These are phyloP conservation scores for Acanthosepion pharaonis DNA, from an alignment of 2,888 invertebrate genomes.

Conservation along the genomic window DNA sequence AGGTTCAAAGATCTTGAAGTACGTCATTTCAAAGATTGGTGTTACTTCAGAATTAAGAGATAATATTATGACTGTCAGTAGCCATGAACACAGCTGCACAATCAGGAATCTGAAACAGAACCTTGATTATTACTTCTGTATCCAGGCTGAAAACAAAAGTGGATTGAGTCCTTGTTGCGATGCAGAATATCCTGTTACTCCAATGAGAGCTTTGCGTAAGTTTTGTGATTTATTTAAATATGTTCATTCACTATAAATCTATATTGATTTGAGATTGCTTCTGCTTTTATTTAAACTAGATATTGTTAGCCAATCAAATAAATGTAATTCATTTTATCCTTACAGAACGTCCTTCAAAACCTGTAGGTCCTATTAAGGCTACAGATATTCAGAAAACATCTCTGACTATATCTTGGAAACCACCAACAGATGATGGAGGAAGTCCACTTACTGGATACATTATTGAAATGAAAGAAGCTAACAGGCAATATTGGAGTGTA, in stretches of 20 bases:
- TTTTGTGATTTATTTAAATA: background rate
- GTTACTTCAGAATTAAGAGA: conserved; percentile 62
- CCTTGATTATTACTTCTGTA: conserved; percentile 70
- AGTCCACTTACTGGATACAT: conserved; percentile 93
- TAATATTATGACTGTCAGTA: conserved; percentile 61
- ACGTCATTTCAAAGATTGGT: conserved; percentile 61
- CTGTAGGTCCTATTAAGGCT: conserved; percentile 67
- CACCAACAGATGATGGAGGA: conserved; percentile 84
- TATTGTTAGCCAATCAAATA: background rate
- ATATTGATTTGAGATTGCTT: background rate
- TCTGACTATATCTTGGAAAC: conserved; percentile 71
- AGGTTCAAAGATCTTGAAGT: conserved; percentile 68
- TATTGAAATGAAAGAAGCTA: conserved; percentile 80
- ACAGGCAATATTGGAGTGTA: conserved; percentile 94
- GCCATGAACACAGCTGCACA: conserved; percentile 60
- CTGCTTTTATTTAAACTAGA: background rate
- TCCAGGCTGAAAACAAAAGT: conserved; percentile 71
- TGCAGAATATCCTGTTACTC: conserved; percentile 41
- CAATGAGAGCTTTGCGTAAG: conserved; percentile 37
- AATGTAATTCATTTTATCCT: background rate
- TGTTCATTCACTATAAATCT: too few species aligned
- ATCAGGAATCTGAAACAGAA: conserved; percentile 66
- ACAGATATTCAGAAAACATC: conserved; percentile 69
- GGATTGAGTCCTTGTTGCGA: conserved; percentile 63
- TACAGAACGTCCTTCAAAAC: conserved; percentile 65